Conservation (phyloP, 1,140 invertebrate genomes). For the Drosophila bocqueti region DNA sequence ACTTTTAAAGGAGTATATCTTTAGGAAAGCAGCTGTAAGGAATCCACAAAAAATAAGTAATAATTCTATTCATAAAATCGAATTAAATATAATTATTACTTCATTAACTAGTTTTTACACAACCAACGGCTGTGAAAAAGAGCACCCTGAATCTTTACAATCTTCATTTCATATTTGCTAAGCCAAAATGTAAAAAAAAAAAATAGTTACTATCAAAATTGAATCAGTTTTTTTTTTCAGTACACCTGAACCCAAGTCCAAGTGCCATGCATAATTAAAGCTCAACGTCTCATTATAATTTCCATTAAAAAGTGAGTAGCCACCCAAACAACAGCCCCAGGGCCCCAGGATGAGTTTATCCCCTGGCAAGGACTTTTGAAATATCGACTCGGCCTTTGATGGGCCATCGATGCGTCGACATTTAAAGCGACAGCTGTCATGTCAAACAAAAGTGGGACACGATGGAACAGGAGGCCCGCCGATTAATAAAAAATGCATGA, state of each 20-base stretch:
- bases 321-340: slow-evolving; percentile 13
- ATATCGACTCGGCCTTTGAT: slow-evolving; percentile 23
- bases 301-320: slow-evolving; percentile 74
- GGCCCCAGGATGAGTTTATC: slow-evolving; percentile 27
- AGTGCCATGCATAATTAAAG: slow-evolving; percentile 75
- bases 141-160: neutral
- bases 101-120: neutral
- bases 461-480: neutral
- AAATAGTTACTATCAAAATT: neutral
- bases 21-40: neutral
- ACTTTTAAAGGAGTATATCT: neutral
- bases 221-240: neutral
- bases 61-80: rapidly evolving
- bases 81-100: neutral
- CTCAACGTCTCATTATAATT: slow-evolving; percentile 75
- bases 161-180: neutral
- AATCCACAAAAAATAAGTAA: neutral
- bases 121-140: neutral
- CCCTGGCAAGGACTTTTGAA: slow-evolving; percentile 6
- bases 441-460: slow-evolving; percentile 13
- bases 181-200: neutral
- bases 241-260: slow-evolving; percentile 22
- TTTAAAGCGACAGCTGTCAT: slow-evolving; percentile 70
- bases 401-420: slow-evolving; percentile 39
- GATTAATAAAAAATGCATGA: slow-evolving; percentile 73